A percentile compares a stretch with the other conserved stretches of the same genome.
phyloP scores from a whole-genome alignment of 2,113 vertebrate genomes.

The Microcebus jonahi region DNA sequence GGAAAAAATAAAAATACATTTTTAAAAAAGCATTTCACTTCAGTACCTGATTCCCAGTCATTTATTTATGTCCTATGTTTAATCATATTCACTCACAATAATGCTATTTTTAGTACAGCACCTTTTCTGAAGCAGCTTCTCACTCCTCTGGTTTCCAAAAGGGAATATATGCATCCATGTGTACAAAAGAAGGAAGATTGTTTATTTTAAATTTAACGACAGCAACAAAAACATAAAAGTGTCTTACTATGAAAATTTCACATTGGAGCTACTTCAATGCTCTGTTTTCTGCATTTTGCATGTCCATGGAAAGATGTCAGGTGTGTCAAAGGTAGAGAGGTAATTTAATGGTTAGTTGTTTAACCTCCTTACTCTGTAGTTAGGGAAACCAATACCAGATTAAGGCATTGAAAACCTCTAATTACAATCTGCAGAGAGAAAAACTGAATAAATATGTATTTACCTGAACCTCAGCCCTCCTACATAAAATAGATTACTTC shows the following conservation, averaged over 20 bases:
- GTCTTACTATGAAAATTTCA: not conserved
- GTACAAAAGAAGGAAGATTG: not conserved
- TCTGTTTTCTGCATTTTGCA: not conserved
- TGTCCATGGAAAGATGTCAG: not conserved
- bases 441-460: not conserved
- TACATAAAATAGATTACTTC: not conserved
- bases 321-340: not conserved
- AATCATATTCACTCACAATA: not conserved
- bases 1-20: no score
- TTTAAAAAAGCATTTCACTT: not conserved
- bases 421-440: not conserved
- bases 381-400: not conserved
- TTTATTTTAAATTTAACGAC: not conserved
- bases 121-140: not conserved
- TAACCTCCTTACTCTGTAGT: not conserved
- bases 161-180: not conserved
- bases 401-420: not conserved
- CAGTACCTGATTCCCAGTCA: not conserved
- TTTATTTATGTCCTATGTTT: not conserved
- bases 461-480: not conserved
- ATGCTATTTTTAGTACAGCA: not conserved
- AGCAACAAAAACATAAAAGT: not conserved
- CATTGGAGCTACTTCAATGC: not conserved
- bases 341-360: not conserved
- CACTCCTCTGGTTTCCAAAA: not conserved